Base-by-base conservation (phyloP, 2,113 vertebrate genomes). In the Emydura subglobosa region DNA sequence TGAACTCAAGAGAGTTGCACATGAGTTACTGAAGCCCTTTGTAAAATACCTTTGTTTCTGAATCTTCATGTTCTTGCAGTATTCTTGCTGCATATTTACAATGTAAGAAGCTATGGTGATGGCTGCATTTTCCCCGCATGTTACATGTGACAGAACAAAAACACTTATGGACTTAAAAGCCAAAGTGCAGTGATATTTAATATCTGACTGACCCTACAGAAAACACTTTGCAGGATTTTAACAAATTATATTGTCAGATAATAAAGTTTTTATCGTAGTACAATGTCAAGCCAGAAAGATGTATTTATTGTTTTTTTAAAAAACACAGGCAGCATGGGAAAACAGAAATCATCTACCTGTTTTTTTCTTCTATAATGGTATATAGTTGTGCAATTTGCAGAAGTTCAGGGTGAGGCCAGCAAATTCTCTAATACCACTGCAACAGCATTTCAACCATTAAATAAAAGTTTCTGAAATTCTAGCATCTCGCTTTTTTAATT, bases 401-500 rank as follows among this genome's bases (percentile, higher is more conserved):
- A 53, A 82, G 54, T 94, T 95, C n/a, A 86, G 3, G 9, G 14
- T 39, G n/a, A 91, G 74, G 14, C 51, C 47, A 87, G 55, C 10
- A 92, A 93, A 72, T 86, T 72, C 95, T 92, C 87, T 54, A 96
- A 95, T 86, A 91, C 10, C 88, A 86, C 82, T 93, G 83, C 87
- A 95, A 84, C 7, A 91, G 74, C 42, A 90, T 92, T 53, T 95
- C 91, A 94, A 24, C 76, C 85, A 95, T 94, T 97, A 93, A 97
- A 96, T 94, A 96, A 97, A 97, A 98, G 90, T 83, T 95, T 86
- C 86, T 81, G 25, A 95, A 98, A 97, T 97, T 95, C 92, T 76
- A 51, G 78, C 85, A 83, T 93, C 22, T 96, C 49, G 91, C 87
- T 85, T 98, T 98, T 98, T 97, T 97, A 98, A 98, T 98, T 98